Conservation (phyloP, 1,140 invertebrate species). For the Patella vulgata region DNA sequence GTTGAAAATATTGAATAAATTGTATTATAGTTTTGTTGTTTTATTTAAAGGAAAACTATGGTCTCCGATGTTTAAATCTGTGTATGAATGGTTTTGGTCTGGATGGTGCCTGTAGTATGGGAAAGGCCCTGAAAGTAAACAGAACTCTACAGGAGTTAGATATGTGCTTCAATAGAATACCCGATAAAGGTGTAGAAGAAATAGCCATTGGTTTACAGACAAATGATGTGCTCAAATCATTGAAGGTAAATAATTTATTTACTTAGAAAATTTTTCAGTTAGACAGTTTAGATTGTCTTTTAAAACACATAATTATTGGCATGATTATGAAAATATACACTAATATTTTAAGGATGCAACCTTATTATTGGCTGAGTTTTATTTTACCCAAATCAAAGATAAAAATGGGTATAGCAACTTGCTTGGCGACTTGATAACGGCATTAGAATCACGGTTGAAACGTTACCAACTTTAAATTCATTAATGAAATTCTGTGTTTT, state of each 20-base stretch:
- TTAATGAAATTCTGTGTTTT: too few relatives aligned
- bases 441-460: too few relatives aligned
- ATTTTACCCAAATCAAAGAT: too few relatives aligned
- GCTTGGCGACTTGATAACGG: too few relatives aligned
- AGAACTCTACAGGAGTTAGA: conserved; percentile 50
- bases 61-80: conserved; percentile 49
- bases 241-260: conserved; percentile 37
- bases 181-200: conserved; percentile 38
- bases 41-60: conserved; percentile 51
- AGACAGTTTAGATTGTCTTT: background rate
- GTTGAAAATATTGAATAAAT: too few relatives aligned
- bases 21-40: too few relatives aligned
- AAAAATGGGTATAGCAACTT: too few relatives aligned
- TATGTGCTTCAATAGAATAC: conserved; percentile 53
- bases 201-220: conserved; percentile 50
- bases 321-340: too few relatives aligned
- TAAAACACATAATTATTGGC: too few relatives aligned
- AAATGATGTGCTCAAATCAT: conserved; percentile 46
- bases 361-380: too few relatives aligned
- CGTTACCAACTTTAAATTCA: too few relatives aligned
- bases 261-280: background rate
- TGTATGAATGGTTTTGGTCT: conserved; percentile 56
- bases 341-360: too few relatives aligned
- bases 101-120: conserved; percentile 48
- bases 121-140: conserved; percentile 54